Conservation (phyloP, 64 coral and sea anemone species). For the Pachyseris speciosa region DNA sequence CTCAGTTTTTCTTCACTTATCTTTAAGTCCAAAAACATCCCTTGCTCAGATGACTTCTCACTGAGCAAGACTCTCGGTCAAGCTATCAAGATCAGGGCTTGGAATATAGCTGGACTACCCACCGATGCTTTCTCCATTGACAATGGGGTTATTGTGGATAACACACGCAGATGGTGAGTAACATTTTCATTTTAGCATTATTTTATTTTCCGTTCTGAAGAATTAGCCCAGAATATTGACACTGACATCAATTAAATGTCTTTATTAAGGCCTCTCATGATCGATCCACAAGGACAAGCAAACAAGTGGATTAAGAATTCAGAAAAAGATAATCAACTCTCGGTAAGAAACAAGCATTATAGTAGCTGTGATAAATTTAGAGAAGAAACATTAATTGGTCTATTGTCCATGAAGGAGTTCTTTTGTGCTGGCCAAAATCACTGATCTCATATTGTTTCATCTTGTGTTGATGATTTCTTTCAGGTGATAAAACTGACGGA, state of each 20-base stretch:
- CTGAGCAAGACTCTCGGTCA: conserved; percentile 96
- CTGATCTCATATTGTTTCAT: too few species aligned
- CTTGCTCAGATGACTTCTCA: conserved; percentile 96
- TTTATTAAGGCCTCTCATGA: conserved; percentile 97
- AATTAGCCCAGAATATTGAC: too few species aligned
- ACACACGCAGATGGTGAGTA: conserved; percentile 94
- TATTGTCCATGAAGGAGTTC: too few species aligned
- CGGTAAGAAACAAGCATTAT: conserved; percentile 54
- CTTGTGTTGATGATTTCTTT: not conserved
- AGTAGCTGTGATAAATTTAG: too few species aligned
- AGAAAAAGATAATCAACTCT: conserved; percentile 97
- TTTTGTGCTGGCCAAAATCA: too few species aligned
- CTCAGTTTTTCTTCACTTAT: not conserved
- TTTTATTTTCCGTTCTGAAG: too few species aligned
- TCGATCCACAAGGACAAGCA: conserved; percentile 98
- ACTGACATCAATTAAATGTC: too few species aligned
- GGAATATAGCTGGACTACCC: conserved; percentile 96
- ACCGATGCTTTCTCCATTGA: conserved; percentile 98
- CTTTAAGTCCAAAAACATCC: conserved; percentile 86
- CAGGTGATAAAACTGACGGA: conserved; percentile 99
- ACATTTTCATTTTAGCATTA: not conserved
- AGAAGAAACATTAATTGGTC: too few species aligned
- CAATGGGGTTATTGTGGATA: conserved; percentile 99
- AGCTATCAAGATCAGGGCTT: conserved; percentile 96
- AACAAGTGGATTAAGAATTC: conserved; percentile 99